Evolutionary conservation across 2,888 invertebrate genomes (phyloP).

Genomic region (Epistrophe grossulariae): DNA sequence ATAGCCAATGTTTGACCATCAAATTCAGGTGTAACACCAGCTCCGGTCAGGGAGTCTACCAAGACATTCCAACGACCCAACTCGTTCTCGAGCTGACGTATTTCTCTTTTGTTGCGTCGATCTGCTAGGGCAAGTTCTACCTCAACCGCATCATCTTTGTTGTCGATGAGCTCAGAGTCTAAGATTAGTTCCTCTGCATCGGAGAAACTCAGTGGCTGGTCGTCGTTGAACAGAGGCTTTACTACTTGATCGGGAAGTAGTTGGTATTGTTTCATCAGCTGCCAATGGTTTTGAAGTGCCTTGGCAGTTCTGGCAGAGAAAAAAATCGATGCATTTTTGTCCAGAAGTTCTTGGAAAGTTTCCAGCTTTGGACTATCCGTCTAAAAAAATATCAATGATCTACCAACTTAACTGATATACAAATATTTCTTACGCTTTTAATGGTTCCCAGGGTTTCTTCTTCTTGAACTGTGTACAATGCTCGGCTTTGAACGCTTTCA

Average conservation of each 20-base stretch:
- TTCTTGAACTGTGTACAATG: conserved; percentile 94
- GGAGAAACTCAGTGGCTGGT: conserved; percentile 90
- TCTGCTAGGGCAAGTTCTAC: conserved; percentile 90
- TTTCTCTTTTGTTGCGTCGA: conserved; percentile 92
- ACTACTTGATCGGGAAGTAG: conserved; percentile 95
- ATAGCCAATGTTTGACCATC: conserved; percentile 97
- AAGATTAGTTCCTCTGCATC: conserved; percentile 96
- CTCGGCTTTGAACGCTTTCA: conserved; percentile 93
- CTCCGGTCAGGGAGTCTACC: conserved; percentile 94
- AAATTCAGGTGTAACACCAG: conserved; percentile 91
- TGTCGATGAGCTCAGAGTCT: conserved; percentile 91
- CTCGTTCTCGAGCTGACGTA: conserved; percentile 94
- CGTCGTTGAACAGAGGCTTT: conserved; percentile 86
- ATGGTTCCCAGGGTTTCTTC: conserved; percentile 93
- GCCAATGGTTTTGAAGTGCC: conserved; percentile 94
- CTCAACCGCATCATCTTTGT: conserved; percentile 92
- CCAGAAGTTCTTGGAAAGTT: conserved; percentile 93
- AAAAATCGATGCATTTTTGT: conserved; percentile 93
- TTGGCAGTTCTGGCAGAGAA: conserved; percentile 95
- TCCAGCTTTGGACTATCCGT: conserved; percentile 89
- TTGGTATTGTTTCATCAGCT: conserved; percentile 95
- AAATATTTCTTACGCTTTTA: conserved; percentile 87
- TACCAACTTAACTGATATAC: background rate
- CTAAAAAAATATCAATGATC: conserved; percentile 83
- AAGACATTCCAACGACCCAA: conserved; percentile 95